Evolutionary conservation across 2,888 invertebrate species (phyloP).

Genomic region (Melikaiella ostensackeni): DNA sequence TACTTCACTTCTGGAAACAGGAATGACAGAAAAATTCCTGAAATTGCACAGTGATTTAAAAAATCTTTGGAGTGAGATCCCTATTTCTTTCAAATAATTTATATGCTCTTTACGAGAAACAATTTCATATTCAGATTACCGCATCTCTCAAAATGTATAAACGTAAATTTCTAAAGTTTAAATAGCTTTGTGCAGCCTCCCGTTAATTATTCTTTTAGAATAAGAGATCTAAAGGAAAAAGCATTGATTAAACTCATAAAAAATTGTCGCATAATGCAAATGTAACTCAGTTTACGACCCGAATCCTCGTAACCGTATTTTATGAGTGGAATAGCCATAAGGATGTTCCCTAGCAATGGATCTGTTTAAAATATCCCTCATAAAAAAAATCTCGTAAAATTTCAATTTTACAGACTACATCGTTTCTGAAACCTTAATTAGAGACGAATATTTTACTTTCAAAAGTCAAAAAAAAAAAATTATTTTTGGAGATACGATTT

Average conservation of each 20-base stretch:
- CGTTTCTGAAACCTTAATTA: neutral
- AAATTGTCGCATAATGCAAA: constrained; percentile 33
- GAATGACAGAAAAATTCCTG: no score
- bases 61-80: no score
- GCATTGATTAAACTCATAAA: constrained; percentile 37
- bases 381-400: constrained; percentile 38
- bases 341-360: constrained; percentile 30
- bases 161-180: constrained; percentile 7
- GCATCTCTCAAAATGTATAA: neutral
- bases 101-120: no score
- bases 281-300: constrained; percentile 33
- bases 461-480: neutral
- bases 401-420: neutral
- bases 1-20: no score
- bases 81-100: no score
- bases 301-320: constrained; percentile 33
- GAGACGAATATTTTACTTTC: neutral
- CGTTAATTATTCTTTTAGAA: constrained; percentile 29
- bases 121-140: neutral
- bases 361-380: constrained; percentile 25
- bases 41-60: no score
- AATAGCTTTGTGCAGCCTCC: neutral
- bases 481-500: neutral
- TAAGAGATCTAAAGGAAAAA: constrained; percentile 3
- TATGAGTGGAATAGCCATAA: constrained; percentile 35